Base-by-base conservation (phyloP, 2,113 vertebrate genomes). In the Gobiocypris rarus region DNA sequence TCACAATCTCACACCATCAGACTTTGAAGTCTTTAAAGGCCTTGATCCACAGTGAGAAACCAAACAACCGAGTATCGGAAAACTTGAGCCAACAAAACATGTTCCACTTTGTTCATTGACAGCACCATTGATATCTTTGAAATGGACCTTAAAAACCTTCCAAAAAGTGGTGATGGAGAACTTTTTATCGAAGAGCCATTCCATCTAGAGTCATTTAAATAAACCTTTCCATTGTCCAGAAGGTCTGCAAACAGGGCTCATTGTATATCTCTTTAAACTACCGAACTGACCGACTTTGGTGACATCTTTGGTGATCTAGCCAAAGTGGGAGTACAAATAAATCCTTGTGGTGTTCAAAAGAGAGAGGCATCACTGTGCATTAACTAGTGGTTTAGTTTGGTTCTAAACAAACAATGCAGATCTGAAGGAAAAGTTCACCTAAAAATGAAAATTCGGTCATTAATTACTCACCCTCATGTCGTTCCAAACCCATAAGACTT, bases 261-360 rank as follows among this genome's bases (percentile, higher is more conserved):
- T 28, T 15, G 9, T 28, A 58, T 75, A 50, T 74, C 6, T 24
- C 28, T 63, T 11, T 28, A 67, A 65, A 26, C 45, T 31, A n/a
- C 43, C 69, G 31, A 78, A 34, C 28, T 73, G 67, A 83, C n/a
- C 4, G 8, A 41, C 4, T 69, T 38, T 38, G 38, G 38, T 38
- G 38, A 7, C 5, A 73, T 82, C 59, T 56, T 70, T 59, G 31
- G 38, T 61, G 34, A 71, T 45, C 9, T n/a, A 71, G 28, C 50
- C 75, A 83, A 73, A 78, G 2, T 45, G 31, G 41, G 48, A 19
- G 26, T 7, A 52, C 38, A 38, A 43, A 26, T 63, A 59, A 52
- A 78, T 75, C 73, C 10, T 9, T 54, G 41, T 73, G 45, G 74
- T 78, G 69, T 82, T 41, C 58, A 73, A 48, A 45, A 73, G 70